A percentile compares a stretch with the other conserved stretches of the same genome.
Conservation (phyloP, 2,888 invertebrate genomes). For the Ceriagrion tenellum region DNA sequence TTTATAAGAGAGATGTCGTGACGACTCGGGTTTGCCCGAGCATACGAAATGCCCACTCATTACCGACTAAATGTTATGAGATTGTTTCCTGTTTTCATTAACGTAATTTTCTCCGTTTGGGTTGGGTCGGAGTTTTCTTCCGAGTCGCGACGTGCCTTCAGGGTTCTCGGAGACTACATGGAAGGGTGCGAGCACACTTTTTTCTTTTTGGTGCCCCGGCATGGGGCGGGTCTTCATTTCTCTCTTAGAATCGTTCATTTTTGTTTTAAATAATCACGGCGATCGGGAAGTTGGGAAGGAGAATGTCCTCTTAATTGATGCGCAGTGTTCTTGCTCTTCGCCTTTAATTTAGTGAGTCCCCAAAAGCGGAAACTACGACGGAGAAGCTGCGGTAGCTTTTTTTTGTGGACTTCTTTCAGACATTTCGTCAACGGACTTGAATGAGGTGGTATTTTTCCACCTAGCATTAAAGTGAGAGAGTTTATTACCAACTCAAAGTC, state of each 20-base stretch:
- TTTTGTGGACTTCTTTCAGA: too few relatives aligned
- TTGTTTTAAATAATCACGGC: not conserved
- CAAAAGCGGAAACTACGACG: not conserved
- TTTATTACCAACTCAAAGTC: too few relatives aligned
- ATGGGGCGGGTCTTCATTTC: not conserved
- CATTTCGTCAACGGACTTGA: too few relatives aligned
- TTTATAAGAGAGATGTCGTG: conserved; percentile 55
- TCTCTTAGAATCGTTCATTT: not conserved
- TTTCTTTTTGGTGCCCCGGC: not conserved
- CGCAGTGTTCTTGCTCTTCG: not conserved
- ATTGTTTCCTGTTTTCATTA: conserved; percentile 60
- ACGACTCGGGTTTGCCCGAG: conserved; percentile 1
- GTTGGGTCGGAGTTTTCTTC: not conserved
- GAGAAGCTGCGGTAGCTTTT: too few relatives aligned
- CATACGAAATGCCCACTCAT: conserved; percentile 28
- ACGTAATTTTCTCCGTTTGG: not conserved
- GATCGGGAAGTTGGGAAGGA: not conserved
- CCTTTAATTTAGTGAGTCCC: not conserved
- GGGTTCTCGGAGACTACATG: not conserved
- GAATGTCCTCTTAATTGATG: not conserved
- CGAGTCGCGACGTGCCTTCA: not conserved
- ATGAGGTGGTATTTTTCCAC: too few relatives aligned
- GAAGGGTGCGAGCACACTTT: not conserved
- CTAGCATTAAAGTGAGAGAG: too few relatives aligned
- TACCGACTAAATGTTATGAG: conserved; percentile 28